phyloP scores from a whole-genome alignment of 2,797 vertebrate species.

The Phrynocephalus forsythii region DNA sequence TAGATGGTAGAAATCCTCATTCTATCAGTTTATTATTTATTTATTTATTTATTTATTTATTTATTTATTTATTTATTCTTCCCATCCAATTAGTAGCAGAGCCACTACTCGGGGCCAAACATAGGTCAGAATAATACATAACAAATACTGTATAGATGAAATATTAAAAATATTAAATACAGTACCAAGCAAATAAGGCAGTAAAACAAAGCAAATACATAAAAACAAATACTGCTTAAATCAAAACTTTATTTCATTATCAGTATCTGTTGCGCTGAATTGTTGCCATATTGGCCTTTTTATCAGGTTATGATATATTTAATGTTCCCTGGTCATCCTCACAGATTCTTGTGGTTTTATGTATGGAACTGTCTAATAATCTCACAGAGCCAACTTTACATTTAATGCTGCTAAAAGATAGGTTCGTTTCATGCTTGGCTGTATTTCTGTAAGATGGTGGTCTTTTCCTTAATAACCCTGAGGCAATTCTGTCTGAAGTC shows the following conservation, averaged over 20 bases:
- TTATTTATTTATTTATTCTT: too few species aligned
- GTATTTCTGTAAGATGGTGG: background rate
- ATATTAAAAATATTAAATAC: too few species aligned
- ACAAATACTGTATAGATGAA: too few species aligned
- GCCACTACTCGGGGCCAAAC: too few species aligned
- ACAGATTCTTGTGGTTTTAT: background rate
- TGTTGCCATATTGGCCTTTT: background rate
- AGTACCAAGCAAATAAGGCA: too few species aligned
- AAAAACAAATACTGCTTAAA: constrained; percentile 7
- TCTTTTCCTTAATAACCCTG: background rate
- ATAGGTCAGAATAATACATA: too few species aligned
- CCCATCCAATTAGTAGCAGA: too few species aligned
- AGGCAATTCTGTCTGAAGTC: constrained; percentile 13
- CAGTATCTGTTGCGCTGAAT: background rate
- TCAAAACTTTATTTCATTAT: constrained; percentile 29
- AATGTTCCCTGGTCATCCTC: background rate
- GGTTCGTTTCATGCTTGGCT: background rate
- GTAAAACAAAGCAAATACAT: too few species aligned
- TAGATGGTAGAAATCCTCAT: background rate
- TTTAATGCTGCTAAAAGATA: background rate
- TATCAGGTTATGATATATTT: background rate
- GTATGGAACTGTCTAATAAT: background rate
- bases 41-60: too few species aligned
- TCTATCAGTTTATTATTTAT: background rate
- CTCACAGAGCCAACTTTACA: background rate